Evolutionary conservation across 2,113 vertebrate genomes (phyloP), one percentile per base, ranked within the genome.

Genomic region (Lethenteron reissneri): DNA sequence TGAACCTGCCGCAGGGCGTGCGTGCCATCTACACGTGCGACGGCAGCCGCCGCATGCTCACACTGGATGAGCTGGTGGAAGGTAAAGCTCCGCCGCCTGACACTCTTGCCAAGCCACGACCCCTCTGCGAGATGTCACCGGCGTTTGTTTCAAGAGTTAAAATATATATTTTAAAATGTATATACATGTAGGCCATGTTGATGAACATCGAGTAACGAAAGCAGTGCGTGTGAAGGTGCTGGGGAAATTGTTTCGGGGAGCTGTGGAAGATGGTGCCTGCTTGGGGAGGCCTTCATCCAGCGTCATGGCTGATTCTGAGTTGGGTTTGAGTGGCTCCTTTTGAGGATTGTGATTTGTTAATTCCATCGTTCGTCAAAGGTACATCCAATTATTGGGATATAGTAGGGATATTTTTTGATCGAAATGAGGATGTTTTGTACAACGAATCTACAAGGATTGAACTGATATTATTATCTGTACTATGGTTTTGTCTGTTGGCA

Each of bases 1-100:
- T 96, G 74, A 88, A 87, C 80, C 83, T 99, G 72, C 89, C 94
- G 1, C 94, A 97, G 75, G 92, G 94, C 0, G 92, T 96, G 76
- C 86, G 94, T 74, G 82, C 77, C 70, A 83, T 99, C 72, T 97
- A 92, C 77, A 84, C 86, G 2, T 73, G 89, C 74, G 94, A 97
- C 14, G 91, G 91, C 74, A 81, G 80, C 76, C 83, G 78, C 79
- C 95, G 83, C 81, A 81, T 99, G 76, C 82, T 79, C 79, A 90
- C 81, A 74, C 78, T 99, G 79, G 94, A 97, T 0, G 90, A 99
- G 72, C 78, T 99, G 71, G 79, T 88, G 57, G 89, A 96, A 81
- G 94, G 94, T 92, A 81, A 87, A 25, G 9, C 11, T 11, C n/a
- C 11, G n/a, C n/a, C 25, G 82, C 56, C 57, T 56, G 72, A 11